Evolutionary conservation across 2,888 invertebrate genomes (phyloP).

Genomic region (Papilio gigon): DNA sequence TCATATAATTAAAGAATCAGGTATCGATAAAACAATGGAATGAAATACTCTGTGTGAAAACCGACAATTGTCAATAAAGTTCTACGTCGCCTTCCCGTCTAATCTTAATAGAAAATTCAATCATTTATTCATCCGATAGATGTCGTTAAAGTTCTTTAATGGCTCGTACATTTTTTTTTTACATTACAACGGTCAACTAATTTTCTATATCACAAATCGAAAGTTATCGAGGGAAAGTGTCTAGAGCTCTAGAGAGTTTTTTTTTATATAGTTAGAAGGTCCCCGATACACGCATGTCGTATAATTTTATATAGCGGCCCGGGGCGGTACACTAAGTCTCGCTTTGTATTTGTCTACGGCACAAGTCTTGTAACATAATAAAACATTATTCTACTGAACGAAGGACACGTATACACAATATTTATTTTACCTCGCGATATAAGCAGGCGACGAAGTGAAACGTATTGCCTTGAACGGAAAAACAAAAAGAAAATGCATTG

Average conservation of each 20-base stretch:
- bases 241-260: conserved; percentile 41
- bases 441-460: conserved; percentile 51
- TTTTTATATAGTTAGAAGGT: conserved; percentile 39
- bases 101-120: conserved; percentile 81
- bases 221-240: conserved; percentile 48
- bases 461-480: conserved; percentile 47
- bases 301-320: conserved; percentile 42
- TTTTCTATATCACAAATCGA: conserved; percentile 61
- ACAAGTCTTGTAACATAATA: conserved; percentile 53
- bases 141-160: conserved; percentile 74
- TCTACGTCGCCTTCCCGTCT: conserved; percentile 60
- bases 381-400: conserved; percentile 47
- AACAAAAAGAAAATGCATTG: conserved; percentile 58
- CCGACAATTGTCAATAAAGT: conserved; percentile 72
- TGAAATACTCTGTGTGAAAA: conserved; percentile 53
- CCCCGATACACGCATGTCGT: conserved; percentile 35
- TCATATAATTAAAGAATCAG: background rate
- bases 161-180: conserved; percentile 67
- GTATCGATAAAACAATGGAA: conserved; percentile 9
- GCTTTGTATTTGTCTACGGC: conserved; percentile 45
- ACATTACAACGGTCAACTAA: conserved; percentile 66
- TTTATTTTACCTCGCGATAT: conserved; percentile 58
- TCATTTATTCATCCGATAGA: conserved; percentile 78
- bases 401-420: conserved; percentile 46
- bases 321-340: conserved; percentile 36